A percentile compares a stretch with the other conserved stretches of the same genome.
Conservation (phyloP, 2,113 vertebrate genomes). For the Eulacestoma nigropectus region DNA sequence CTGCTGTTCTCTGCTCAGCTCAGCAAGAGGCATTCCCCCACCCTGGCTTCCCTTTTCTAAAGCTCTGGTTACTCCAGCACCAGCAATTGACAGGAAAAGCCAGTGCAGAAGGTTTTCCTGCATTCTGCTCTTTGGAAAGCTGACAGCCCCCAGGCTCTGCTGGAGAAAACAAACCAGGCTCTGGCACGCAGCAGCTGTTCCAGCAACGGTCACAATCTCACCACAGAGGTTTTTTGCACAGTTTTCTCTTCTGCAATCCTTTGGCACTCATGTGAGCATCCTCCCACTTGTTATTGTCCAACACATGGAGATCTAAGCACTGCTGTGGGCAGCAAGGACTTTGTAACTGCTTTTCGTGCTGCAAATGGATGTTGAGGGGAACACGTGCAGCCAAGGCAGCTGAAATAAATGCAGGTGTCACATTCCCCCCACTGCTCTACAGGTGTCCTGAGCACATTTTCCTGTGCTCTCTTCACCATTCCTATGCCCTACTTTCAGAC, state of each 20-base stretch:
- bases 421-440: neutral
- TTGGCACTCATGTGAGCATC: neutral
- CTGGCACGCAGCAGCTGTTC: neutral
- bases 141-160: neutral
- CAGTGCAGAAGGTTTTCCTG: neutral
- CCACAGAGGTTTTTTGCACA: rapidly evolving
- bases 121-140: neutral
- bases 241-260: neutral
- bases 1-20: neutral
- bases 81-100: neutral
- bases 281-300: neutral
- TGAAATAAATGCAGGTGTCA: neutral
- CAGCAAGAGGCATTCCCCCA: neutral
- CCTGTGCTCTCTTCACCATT: neutral
- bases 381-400: neutral
- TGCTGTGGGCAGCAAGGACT: neutral
- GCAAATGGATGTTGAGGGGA: neutral
- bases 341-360: neutral
- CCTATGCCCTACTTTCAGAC: neutral
- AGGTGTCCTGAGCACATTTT: neutral
- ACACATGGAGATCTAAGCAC: neutral
- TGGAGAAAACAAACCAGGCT: neutral
- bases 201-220: neutral
- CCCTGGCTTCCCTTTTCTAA: neutral
- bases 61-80: neutral